Evolutionary conservation across 2,113 vertebrate genomes (phyloP).

Genomic region (Spermophilus dauricus): DNA sequence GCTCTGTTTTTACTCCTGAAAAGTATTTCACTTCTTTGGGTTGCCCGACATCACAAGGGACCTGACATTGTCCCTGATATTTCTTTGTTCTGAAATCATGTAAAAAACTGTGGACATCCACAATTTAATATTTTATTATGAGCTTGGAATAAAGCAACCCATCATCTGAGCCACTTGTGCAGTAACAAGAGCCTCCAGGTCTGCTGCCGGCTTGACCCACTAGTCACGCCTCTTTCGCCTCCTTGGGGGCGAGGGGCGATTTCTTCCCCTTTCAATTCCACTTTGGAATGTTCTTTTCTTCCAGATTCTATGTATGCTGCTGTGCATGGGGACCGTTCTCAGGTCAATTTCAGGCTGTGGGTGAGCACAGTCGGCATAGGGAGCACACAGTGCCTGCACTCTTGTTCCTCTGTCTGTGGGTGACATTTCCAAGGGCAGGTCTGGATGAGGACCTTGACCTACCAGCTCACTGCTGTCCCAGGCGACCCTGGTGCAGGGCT

Average conservation of each 20-base stretch:
- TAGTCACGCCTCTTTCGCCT: rapidly evolving
- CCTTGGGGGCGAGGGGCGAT: rapidly evolving
- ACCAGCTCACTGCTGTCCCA: neutral
- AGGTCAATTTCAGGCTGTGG: no score
- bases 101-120: neutral
- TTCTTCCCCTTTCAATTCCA: neutral
- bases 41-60: no score
- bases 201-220: neutral
- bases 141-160: neutral
- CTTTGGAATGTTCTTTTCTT: neutral
- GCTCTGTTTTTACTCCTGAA: neutral
- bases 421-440: neutral
- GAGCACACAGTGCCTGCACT: rapidly evolving
- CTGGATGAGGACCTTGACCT: no score
- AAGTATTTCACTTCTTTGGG: no score
- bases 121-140: neutral
- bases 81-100: neutral
- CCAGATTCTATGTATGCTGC: neutral
- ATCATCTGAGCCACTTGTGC: neutral
- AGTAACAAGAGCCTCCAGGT: rapidly evolving
- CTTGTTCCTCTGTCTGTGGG: neutral
- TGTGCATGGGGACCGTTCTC: rapidly evolving
- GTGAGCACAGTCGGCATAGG: rapidly evolving
- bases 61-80: neutral
- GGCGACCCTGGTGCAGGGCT: neutral